phyloP scores from a whole-genome alignment of 2,888 invertebrate species.

The Microplitis manilae region DNA sequence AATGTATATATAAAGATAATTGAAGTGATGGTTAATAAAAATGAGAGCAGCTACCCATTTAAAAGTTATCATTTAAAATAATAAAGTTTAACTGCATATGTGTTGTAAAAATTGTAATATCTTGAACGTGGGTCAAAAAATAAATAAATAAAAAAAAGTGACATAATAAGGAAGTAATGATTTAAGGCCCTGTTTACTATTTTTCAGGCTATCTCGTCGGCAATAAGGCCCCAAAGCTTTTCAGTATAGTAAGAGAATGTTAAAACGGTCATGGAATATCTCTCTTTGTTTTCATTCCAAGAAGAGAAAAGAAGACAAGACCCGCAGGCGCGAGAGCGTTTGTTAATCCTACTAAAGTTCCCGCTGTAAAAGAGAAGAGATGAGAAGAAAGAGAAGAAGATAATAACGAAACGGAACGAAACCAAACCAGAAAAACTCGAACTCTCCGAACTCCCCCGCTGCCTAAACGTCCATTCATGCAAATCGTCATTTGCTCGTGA shows the following conservation, averaged over 20 bases:
- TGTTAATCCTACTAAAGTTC: slow-evolving; percentile 40
- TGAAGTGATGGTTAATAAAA: too few relatives aligned
- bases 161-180: slow-evolving; percentile 1
- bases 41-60: too few relatives aligned
- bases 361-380: neutral
- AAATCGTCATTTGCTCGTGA: slow-evolving; percentile 41
- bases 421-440: neutral
- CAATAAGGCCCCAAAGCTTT: neutral
- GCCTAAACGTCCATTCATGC: slow-evolving; percentile 39
- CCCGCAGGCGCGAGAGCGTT: slow-evolving; percentile 45
- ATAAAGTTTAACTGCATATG: too few relatives aligned
- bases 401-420: neutral
- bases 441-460: neutral
- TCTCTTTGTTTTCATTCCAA: slow-evolving; percentile 51
- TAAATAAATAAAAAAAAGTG: slow-evolving; percentile 2
- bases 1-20: too few relatives aligned
- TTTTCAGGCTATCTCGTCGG: neutral
- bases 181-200: slow-evolving; percentile 6
- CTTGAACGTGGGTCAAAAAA: neutral
- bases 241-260: slow-evolving; percentile 15
- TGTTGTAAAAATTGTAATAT: neutral
- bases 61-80: too few relatives aligned
- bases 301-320: slow-evolving; percentile 39
- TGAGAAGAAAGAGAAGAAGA: neutral
- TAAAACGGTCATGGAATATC: slow-evolving; percentile 30